Evolutionary conservation across 2,797 vertebrate species (phyloP).

Genomic region (Apogon talboti): DNA sequence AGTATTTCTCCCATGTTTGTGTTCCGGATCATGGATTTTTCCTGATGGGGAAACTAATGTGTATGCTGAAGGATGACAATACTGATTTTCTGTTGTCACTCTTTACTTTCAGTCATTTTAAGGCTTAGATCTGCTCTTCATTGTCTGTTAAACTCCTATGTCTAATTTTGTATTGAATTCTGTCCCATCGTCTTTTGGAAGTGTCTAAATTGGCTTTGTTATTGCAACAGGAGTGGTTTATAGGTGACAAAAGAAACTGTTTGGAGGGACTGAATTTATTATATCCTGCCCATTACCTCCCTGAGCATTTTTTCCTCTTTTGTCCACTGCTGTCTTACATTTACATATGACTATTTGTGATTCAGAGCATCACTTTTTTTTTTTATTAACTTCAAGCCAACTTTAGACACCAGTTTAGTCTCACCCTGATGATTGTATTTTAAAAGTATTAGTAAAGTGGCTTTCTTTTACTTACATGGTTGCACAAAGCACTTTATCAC

Average conservation of each 20-base stretch:
- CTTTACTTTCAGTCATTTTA: neutral
- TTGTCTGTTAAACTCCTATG: neutral
- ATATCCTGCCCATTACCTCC: neutral
- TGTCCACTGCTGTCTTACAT: neutral
- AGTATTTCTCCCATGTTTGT: too few species aligned
- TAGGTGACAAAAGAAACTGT: neutral
- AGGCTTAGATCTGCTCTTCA: neutral
- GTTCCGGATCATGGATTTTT: neutral
- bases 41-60: neutral
- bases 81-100: neutral
- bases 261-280: neutral
- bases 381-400: neutral
- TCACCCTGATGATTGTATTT: too few species aligned
- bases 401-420: too few species aligned
- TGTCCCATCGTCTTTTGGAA: neutral
- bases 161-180: constrained; percentile 1
- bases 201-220: neutral
- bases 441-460: too few species aligned
- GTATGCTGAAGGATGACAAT: neutral
- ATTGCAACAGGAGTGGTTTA: constrained; percentile 3
- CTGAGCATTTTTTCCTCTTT: neutral
- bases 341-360: neutral
- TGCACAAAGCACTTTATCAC: too few species aligned
- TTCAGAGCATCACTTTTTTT: neutral
- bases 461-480: too few species aligned